Evolutionary conservation across 2,888 invertebrate species (phyloP).

Genomic region (Aleiodes leptofemur): DNA sequence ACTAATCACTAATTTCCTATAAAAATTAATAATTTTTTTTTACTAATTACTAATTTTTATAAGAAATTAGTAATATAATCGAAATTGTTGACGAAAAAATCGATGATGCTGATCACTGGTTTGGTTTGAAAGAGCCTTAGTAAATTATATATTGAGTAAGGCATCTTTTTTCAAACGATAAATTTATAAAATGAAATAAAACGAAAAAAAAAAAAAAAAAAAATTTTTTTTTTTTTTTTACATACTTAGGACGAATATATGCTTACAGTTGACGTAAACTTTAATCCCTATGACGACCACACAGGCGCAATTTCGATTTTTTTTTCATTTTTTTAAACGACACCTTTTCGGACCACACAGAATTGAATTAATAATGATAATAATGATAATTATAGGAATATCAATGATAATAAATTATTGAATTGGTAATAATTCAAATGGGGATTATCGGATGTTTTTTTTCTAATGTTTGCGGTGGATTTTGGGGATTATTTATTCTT

Average conservation of each 20-base stretch:
- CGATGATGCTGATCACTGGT: too few relatives aligned
- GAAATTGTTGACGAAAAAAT: too few relatives aligned
- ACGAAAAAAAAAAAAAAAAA: too few relatives aligned
- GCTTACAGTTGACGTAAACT: conserved; percentile 4
- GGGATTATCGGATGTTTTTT: background rate
- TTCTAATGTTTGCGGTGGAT: background rate
- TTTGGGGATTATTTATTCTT: too few relatives aligned
- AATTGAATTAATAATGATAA: background rate
- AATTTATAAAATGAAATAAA: background rate
- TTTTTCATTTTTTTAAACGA: background rate
- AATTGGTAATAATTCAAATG: background rate
- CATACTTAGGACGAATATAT: background rate
- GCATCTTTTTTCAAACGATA: background rate
- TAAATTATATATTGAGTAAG: too few relatives aligned
- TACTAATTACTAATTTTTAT: too few relatives aligned
- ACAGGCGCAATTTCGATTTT: too few relatives aligned
- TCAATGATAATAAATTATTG: background rate
- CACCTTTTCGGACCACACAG: conserved; percentile 17
- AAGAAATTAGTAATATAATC: too few relatives aligned
- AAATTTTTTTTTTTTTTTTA: background rate
- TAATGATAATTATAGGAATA: background rate
- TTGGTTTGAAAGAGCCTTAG: too few relatives aligned
- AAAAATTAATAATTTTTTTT: too few relatives aligned
- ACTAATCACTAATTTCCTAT: too few relatives aligned
- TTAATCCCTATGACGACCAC: conserved; percentile 34